These are phyloP conservation scores for Drosophila ohnishii DNA, from an alignment of 1,140 invertebrate genomes.

Conservation along the genomic window DNA sequence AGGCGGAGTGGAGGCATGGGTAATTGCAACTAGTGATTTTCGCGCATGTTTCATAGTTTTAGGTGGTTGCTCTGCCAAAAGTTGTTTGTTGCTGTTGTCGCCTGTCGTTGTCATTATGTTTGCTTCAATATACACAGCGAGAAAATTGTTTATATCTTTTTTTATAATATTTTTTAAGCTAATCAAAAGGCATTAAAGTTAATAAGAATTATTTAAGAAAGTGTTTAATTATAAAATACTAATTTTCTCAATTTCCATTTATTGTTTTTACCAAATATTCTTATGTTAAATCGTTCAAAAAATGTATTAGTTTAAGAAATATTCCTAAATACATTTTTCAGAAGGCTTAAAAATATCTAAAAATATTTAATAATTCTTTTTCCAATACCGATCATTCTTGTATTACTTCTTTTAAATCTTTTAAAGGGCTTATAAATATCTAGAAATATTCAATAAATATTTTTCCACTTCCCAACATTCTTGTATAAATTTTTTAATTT, in stretches of 20 bases:
- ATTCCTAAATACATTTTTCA: too few species aligned
- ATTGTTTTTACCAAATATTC: too few species aligned
- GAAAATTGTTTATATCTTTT: background rate
- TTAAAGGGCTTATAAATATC: too few species aligned
- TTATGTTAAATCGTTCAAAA: too few species aligned
- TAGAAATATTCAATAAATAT: background rate
- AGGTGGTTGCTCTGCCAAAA: constrained; percentile 55
- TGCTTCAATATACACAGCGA: constrained; percentile 43
- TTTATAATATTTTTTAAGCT: background rate
- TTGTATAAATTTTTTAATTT: background rate
- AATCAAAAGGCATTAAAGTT: too few species aligned
- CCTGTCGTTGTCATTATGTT: constrained; percentile 74
- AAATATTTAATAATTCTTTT: too few species aligned
- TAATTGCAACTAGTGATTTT: constrained; percentile 74
- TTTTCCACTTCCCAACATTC: background rate
- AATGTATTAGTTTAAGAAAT: too few species aligned
- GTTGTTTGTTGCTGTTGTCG: constrained; percentile 53
- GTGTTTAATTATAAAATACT: background rate
- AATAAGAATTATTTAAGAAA: background rate
- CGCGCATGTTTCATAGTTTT: constrained; percentile 77
- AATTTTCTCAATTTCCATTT: too few species aligned
- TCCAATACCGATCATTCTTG: too few species aligned
- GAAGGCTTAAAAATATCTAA: too few species aligned
- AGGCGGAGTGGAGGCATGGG: constrained; percentile 2
- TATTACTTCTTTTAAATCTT: too few species aligned